Evolutionary conservation across 2,888 invertebrate genomes (phyloP), one percentile per base, ranked within the genome.

Genomic region (Notocelia uddmanniana): DNA sequence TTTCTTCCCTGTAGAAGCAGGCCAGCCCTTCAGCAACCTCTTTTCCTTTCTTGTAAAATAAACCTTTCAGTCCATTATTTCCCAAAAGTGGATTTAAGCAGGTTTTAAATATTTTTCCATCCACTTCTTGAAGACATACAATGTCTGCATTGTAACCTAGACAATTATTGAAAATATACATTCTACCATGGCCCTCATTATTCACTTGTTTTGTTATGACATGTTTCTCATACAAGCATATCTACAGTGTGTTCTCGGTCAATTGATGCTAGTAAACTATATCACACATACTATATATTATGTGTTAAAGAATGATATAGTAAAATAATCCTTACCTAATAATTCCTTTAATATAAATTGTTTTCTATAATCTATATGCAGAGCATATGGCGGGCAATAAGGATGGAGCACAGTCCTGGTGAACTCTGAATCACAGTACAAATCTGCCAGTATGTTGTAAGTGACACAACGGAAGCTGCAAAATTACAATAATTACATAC

Each of bases 111-210:
- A 98, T 94, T 90, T 96, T 97, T 13, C 85, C 85, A 85, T 99
- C 99, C 0, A 98, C 98, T 94, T 99, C 99, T 95, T 99, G 99
- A 15, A 99, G 92, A 80, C 98, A 98, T 67, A 98, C 92, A 64
- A 99, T 92, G 86, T 99, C 99, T 50, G 96, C 96, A 91, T 98
- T 97, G 85, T 98, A 99, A n/a, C 98, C 98, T 96, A 73, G 66
- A 37, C 69, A 66, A 55, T 62, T 66, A 76, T 31, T 31, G 31
- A 54, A 67, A 73, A 52, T 11, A 52, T 67, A 57, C 41, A n/a
- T 45, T 41, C 3, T 41, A 6, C 41, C 41, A 41, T 5, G 3
- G 13, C 15, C 13, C 11, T 41, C 6, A 15, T 41, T n/a, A n/a
- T n/a, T n/a, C n/a, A n/a, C n/a, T 5, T 41, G n/a, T 41, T 41